A percentile compares a stretch with the other conserved stretches of the same genome.
phyloP scores from a whole-genome alignment of 2,888 invertebrate species.

The Melangyna quadrimaculata region DNA sequence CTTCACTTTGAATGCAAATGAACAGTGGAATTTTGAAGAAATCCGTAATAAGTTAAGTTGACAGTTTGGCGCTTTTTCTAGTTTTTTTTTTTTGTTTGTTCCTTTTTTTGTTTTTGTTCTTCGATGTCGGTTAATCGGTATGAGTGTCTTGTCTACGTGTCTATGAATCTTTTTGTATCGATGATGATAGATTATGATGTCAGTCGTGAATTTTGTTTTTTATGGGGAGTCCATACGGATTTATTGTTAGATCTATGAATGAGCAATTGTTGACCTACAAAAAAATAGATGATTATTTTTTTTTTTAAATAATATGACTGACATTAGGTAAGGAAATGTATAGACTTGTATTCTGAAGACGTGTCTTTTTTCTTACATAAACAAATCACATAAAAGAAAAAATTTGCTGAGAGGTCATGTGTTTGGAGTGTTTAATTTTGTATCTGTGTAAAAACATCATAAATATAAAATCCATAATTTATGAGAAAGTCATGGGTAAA shows the following conservation, averaged over 20 bases:
- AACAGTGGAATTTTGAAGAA: constrained; percentile 60
- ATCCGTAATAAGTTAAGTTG: constrained; percentile 60
- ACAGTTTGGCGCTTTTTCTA: constrained; percentile 36
- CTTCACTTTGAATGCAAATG: constrained; percentile 57
- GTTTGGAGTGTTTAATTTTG: background rate
- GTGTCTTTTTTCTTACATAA: constrained; percentile 11
- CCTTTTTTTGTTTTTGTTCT: no score
- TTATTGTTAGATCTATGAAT: constrained; percentile 21
- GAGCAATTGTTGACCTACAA: constrained; percentile 30
- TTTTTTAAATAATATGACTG: background rate
- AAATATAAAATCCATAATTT: constrained; percentile 42
- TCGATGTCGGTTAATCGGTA: background rate
- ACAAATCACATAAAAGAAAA: background rate
- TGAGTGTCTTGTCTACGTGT: constrained; percentile 5
- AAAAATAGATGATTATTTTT: background rate
- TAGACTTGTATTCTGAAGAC: constrained; percentile 12
- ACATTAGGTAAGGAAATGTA: background rate
- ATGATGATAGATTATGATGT: constrained; percentile 52
- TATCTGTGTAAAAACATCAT: background rate
- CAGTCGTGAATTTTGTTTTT: constrained; percentile 11
- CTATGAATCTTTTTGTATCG: constrained; percentile 5
- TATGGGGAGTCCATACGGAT: background rate
- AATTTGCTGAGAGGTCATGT: constrained; percentile 7
- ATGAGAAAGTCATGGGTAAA: constrained; percentile 30
- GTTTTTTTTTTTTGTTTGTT: background rate